phyloP scores from a whole-genome alignment of 2,113 vertebrate genomes.

The Clupea harengus region DNA sequence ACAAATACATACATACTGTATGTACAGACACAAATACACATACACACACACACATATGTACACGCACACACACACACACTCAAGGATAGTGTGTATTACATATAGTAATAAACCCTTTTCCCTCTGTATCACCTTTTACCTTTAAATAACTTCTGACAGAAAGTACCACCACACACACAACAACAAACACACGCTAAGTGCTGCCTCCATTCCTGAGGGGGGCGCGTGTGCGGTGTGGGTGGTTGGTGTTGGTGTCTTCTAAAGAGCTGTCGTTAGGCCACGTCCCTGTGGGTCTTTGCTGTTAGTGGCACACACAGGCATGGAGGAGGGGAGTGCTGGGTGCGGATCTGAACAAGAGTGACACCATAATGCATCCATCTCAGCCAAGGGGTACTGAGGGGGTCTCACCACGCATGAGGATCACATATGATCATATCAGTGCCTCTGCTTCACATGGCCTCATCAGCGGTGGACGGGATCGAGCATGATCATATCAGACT shows the following conservation, averaged over 20 bases:
- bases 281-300: background rate
- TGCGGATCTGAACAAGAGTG: constrained; percentile 13
- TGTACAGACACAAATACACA: no score
- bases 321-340: background rate
- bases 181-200: background rate
- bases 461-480: background rate
- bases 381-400: constrained; percentile 35
- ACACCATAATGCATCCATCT: constrained; percentile 31
- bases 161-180: background rate
- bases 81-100: background rate
- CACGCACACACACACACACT: no score
- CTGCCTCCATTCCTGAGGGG: background rate
- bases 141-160: background rate
- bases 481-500: background rate
- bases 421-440: constrained; percentile 50
- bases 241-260: background rate
- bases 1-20: no score
- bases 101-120: background rate
- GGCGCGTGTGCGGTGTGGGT: background rate
- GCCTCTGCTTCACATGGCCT: background rate
- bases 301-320: background rate
- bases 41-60: no score
- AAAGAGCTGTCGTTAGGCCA: background rate
- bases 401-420: constrained; percentile 25
- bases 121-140: background rate